Evolutionary conservation across 2,797 vertebrate species (phyloP).

Genomic region (Eutrigla gurnardus): DNA sequence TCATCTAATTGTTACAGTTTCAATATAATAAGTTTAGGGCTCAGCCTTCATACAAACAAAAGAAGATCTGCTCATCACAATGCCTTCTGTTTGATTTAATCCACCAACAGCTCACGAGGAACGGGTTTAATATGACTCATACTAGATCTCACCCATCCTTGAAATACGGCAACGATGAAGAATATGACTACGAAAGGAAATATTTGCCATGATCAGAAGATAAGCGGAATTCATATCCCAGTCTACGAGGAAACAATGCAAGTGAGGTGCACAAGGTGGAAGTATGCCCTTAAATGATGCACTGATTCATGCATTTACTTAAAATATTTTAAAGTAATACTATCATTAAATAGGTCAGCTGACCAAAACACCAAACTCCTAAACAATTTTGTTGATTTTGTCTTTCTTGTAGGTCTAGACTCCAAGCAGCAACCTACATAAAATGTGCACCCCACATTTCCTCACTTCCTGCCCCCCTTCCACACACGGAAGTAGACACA

Average conservation of each 20-base stretch:
- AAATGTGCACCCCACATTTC: constrained; percentile 19
- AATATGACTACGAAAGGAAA: neutral
- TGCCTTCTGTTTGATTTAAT: neutral
- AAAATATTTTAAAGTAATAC: neutral
- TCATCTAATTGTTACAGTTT: neutral
- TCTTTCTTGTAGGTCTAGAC: constrained; percentile 28
- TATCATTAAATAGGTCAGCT: neutral
- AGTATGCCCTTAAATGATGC: neutral
- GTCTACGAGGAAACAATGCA: neutral
- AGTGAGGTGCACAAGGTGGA: neutral
- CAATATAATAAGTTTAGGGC: neutral
- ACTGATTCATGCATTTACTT: neutral
- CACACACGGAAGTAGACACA: constrained; percentile 32
- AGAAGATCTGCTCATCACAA: neutral
- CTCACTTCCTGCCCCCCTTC: constrained; percentile 49
- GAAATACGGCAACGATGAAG: neutral
- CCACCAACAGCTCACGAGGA: constrained; percentile 1
- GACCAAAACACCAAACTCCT: neutral
- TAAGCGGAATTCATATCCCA: neutral
- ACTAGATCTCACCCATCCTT: neutral
- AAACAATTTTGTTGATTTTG: neutral
- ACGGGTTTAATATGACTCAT: neutral
- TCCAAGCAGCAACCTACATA: neutral
- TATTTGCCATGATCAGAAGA: neutral
- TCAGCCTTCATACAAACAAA: neutral